phyloP scores from a whole-genome alignment of 2,797 vertebrate species.

The Lepidocolaptes lacrymiger region DNA sequence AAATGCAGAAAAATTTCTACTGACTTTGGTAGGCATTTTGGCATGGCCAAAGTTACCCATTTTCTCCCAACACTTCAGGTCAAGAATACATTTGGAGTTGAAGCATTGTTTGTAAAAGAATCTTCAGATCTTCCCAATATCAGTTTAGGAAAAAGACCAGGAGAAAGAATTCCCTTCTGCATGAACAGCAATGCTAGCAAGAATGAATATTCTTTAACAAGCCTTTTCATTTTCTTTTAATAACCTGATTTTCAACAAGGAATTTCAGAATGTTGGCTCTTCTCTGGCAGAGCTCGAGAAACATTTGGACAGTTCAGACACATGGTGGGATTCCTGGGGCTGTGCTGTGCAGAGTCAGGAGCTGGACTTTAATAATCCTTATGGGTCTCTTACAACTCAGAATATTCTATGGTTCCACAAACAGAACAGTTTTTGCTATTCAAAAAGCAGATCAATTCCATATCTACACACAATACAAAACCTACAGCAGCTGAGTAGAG shows the following conservation, averaged over 20 bases:
- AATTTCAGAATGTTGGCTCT: not conserved
- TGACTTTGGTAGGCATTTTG: not conserved
- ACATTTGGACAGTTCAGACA: not conserved
- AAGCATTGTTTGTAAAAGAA: not conserved
- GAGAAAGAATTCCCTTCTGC: not conserved
- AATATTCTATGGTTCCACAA: not conserved
- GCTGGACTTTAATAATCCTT: not conserved
- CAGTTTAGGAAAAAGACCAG: not conserved
- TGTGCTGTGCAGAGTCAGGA: not conserved
- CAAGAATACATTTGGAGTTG: not conserved
- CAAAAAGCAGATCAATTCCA: not conserved
- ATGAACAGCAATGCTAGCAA: not conserved
- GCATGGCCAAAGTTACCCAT: rapidly evolving
- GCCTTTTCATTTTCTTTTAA: not conserved
- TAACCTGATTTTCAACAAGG: not conserved
- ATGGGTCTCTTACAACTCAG: not conserved
- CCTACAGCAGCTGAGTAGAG: not conserved
- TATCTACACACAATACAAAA: not conserved
- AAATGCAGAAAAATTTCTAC: not conserved
- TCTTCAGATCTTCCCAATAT: not conserved
- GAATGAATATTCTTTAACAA: not conserved
- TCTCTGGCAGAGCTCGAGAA: not conserved
- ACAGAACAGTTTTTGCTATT: not conserved
- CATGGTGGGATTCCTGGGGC: not conserved
- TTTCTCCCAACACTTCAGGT: not conserved